phyloP scores from a whole-genome alignment of 2,113 vertebrate genomes.

The Percina caprodes region DNA sequence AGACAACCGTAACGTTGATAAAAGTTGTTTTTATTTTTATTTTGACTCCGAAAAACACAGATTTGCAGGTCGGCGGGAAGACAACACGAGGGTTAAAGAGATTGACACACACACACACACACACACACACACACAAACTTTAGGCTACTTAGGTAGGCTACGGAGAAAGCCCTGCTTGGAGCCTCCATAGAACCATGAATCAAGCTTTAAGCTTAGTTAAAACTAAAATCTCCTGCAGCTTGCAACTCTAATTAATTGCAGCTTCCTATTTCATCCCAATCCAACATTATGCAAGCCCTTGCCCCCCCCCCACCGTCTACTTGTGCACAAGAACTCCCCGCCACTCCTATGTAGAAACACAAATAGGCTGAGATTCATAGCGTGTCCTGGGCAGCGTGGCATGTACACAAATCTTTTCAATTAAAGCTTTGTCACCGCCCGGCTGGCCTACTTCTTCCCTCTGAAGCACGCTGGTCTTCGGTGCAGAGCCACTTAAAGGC shows the following conservation, averaged over 20 bases:
- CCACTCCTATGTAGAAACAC: conserved; percentile 8
- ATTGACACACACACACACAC: too few species aligned
- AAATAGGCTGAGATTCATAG: conserved; percentile 62
- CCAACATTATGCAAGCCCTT: conserved; percentile 7
- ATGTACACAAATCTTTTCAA: conserved; percentile 78
- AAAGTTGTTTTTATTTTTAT: too few species aligned
- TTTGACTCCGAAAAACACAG: too few species aligned
- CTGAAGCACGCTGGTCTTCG: conserved; percentile 61
- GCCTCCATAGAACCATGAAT: too few species aligned
- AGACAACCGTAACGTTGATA: too few species aligned
- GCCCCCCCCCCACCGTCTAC: too few species aligned
- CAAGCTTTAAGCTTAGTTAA: too few species aligned
- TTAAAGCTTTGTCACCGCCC: conserved; percentile 69
- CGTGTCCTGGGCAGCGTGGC: conserved; percentile 57
- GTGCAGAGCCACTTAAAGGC: conserved; percentile 59
- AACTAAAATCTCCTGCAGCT: background rate
- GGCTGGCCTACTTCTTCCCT: conserved; percentile 62
- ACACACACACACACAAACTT: too few species aligned
- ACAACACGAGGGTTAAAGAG: too few species aligned
- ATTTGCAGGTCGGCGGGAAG: too few species aligned
- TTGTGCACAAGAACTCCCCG: background rate
- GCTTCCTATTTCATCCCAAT: conserved; percentile 13
- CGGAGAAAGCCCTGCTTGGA: too few species aligned
- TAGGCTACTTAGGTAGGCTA: too few species aligned
- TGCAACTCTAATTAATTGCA: background rate